A percentile compares a stretch with the other conserved stretches of the same genome.
phyloP scores from a whole-genome alignment of 2,113 vertebrate species.

The Erythrocercus mccallii region DNA sequence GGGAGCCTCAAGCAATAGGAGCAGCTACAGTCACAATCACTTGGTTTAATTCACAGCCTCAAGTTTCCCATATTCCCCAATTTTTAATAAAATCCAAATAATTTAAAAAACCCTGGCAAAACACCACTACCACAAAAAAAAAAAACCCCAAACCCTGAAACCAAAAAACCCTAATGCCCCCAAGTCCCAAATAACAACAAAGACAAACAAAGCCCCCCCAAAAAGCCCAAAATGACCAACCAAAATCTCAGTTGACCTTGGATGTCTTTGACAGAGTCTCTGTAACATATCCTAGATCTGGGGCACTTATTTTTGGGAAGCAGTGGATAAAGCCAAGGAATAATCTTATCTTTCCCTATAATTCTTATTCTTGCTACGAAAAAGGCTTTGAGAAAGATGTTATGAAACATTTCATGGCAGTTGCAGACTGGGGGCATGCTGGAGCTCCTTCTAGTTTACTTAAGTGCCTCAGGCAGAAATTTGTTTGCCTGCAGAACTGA shows the following conservation, averaged over 20 bases:
- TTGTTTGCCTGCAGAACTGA: neutral
- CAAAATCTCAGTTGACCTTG: neutral
- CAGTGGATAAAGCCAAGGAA: neutral
- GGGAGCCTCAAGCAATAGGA: neutral
- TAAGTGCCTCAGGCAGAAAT: neutral
- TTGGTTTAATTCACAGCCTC: neutral
- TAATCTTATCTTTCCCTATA: neutral
- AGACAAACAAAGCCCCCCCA: no score
- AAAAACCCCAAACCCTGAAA: rapidly evolving
- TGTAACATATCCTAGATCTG: neutral
- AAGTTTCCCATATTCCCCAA: neutral
- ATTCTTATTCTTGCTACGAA: neutral
- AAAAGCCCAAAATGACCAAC: neutral
- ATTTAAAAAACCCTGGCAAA: neutral
- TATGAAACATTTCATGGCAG: neutral
- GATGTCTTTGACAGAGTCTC: neutral
- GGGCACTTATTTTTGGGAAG: neutral
- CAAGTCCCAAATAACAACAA: neutral
- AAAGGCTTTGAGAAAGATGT: neutral
- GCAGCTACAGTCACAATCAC: neutral
- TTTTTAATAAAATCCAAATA: neutral
- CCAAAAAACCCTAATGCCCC: rapidly evolving
- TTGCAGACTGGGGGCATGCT: neutral
- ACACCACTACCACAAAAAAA: no score
- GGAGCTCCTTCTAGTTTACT: neutral